Evolutionary conservation across 2,797 vertebrate genomes (phyloP), one percentile per base, ranked within the genome.

Genomic region (Eospalax fontanierii): DNA sequence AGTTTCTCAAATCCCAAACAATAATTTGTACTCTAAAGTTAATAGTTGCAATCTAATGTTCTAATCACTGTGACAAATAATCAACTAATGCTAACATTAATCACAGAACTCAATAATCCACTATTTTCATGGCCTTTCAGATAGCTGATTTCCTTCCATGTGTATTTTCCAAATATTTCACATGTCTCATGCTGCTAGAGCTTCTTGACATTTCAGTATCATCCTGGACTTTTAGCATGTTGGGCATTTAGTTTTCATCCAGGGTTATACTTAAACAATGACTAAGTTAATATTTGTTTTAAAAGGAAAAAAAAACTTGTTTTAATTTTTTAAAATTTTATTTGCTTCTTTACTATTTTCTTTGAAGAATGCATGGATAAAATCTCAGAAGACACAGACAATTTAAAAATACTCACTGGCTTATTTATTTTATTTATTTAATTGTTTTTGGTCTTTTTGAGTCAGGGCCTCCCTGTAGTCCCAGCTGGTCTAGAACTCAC

Each of bases 1-100:
- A 80, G 16, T 92, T 83, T 82, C 46, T 95, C 26, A 95, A 76
- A 71, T 90, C 5, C 3, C 30, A 74, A 75, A 74, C 14, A 90
- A 79, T 4, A 61, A 83, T 68, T 43, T 88, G 19, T 9, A 63
- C 7, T 89, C 84, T 57, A 82, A 91, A 89, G 21, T 91, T 93
- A 87, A 84, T 21, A 5, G 15, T 88, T 82, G 63, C 2, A 94
- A 89, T 75, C 95, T 94, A 85, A 94, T 33, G 26, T 80, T 21
- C 9, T 61, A 73, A 50, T n/a, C 14, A 89, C 43, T 86, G 85
- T 46, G 16, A 87, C 81, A 89, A 96, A 40, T 65, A 92, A 85
- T 83, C 43, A 4, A 61, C 4, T 87, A 57, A 85, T 12, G 22
- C 86, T 75, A 81, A 78, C 70, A n/a, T 87, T 90, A 90, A 87